Evolutionary conservation across 2,113 vertebrate species (phyloP), one percentile per base, ranked within the genome.

Genomic region (Melanostigma gelatinosum): DNA sequence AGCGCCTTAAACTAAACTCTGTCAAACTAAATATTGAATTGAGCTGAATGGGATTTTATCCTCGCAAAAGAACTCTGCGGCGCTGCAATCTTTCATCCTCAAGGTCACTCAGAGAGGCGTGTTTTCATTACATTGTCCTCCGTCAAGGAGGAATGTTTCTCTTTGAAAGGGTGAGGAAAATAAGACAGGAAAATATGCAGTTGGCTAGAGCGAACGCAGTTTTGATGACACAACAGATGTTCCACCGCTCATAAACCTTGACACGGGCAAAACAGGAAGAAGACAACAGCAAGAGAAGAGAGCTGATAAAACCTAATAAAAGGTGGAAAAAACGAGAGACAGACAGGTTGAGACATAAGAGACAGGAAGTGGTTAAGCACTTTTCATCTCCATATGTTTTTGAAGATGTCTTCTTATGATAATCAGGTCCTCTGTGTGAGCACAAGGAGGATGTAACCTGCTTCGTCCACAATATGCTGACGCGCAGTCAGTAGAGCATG

Each of bases 221-320:
- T 87, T 46, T 84, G 79, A 85, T 72, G 84, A 89, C 74, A 85
- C 79, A 61, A 83, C 57, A 87, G 79, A 83, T 91, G 81, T 86
- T 83, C 77, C 40, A 72, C 55, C 71, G 76, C 79, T 81, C 72
- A 85, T 54, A 85, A 88, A 87, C 72, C 87, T 79, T 83, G 88
- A 88, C 90, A 84, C 55, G 7, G 74, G 84, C 68, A 34, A 71
- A 83, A 73, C 64, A 77, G 65, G 36, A 63, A 55, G 38, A 76
- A 62, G 62, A 74, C 66, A 54, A 69, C 64, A 27, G 44, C 24
- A 42, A 86, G 54, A 73, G 27, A 20, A 60, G 73, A 55, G 16
- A 75, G 62, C 40, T 1, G 7, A 20, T 52, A 48, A 22, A 82
- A 78, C 27, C 64, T 32, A 34, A 36, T 34, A 20, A 77, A 77